These are phyloP conservation scores for Psittacula derbiana DNA, from an alignment of 2,797 vertebrate genomes.

Conservation along the genomic window DNA sequence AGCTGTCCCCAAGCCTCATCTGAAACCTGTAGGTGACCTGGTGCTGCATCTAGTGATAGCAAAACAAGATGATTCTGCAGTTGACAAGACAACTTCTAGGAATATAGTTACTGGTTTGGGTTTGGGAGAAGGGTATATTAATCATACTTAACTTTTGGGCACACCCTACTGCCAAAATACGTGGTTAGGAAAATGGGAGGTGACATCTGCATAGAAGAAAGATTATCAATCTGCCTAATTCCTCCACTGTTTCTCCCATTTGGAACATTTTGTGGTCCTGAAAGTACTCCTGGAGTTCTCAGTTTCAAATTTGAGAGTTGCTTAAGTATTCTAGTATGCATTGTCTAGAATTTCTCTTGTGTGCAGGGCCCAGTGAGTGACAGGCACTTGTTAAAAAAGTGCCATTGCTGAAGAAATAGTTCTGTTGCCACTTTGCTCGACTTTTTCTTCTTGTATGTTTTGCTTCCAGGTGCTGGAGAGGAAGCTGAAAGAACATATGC, in stretches of 20 bases:
- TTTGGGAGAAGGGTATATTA: background rate
- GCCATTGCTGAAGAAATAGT: background rate
- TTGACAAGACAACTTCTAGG: background rate
- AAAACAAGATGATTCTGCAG: background rate
- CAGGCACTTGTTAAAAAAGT: background rate
- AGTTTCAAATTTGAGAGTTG: background rate
- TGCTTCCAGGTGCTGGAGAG: conserved; percentile 60
- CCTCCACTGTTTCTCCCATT: background rate
- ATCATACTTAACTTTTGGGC: background rate
- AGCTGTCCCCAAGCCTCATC: background rate
- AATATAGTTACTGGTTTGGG: background rate
- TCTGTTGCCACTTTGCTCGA: background rate
- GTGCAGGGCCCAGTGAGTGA: background rate
- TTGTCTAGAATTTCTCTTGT: background rate
- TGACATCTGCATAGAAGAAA: background rate
- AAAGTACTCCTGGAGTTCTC: background rate
- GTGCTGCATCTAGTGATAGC: background rate
- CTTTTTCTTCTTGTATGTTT: background rate
- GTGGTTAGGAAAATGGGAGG: background rate
- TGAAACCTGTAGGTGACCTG: conserved; percentile 26
- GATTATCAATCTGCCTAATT: background rate
- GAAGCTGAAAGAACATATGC: conserved; percentile 33
- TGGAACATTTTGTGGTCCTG: background rate
- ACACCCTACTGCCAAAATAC: background rate
- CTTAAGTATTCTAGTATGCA: background rate